phyloP scores from a whole-genome alignment of 2,888 invertebrate genomes.

The Encarsia formosa region DNA sequence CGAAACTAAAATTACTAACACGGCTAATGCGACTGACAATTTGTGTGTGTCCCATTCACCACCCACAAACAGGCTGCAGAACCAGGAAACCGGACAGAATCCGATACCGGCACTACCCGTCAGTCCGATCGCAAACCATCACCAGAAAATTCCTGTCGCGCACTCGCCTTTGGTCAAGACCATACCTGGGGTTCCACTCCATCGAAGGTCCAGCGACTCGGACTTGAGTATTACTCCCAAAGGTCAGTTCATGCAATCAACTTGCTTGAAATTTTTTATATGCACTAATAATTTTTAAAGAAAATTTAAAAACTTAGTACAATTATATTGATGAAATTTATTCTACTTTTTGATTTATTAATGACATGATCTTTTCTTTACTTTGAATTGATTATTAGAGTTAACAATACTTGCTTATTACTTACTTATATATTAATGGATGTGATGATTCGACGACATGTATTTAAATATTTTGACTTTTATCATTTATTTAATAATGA shows the following conservation, averaged over 20 bases:
- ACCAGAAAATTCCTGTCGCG: conserved; percentile 53
- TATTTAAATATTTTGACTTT: too few species aligned
- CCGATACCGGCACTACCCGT: conserved; percentile 9
- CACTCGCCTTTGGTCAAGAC: conserved; percentile 56
- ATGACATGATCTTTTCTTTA: too few species aligned
- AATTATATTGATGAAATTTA: neutral
- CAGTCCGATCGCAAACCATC: conserved; percentile 39
- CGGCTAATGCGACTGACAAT: conserved; percentile 46
- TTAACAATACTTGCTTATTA: too few species aligned
- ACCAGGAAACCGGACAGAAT: too few species aligned
- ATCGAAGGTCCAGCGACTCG: conserved; percentile 86
- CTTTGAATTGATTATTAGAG: too few species aligned
- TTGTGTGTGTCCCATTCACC: conserved; percentile 50
- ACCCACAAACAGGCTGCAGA: conserved; percentile 32
- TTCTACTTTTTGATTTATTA: neutral
- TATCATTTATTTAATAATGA: too few species aligned
- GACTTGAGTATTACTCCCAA: conserved; percentile 90
- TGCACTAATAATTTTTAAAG: conserved; percentile 19
- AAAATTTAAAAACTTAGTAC: neutral
- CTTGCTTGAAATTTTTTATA: conserved; percentile 1
- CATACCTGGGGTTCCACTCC: conserved; percentile 52
- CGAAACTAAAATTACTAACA: conserved; percentile 40
- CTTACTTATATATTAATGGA: too few species aligned
- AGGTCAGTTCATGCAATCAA: conserved; percentile 59
- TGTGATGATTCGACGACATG: too few species aligned